Percentiles rank a stretch among this genome's conserved stretches.
Conservation (phyloP, 64 coral and sea anemone species). For the Montipora cactus region DNA sequence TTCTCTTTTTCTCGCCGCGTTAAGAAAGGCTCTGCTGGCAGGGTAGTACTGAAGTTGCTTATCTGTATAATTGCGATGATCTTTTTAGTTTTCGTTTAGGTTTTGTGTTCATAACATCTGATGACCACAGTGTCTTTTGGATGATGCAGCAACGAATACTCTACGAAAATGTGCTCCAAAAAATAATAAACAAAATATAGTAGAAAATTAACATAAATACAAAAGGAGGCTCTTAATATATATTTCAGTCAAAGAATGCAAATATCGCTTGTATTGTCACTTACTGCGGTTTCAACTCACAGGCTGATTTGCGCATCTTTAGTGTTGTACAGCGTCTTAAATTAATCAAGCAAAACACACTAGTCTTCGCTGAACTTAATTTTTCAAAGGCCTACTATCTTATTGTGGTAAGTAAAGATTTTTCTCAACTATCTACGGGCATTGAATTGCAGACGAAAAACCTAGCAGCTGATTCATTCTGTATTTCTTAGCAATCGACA, state of each 20-base stretch:
- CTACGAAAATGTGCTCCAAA: background rate
- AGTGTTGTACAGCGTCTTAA: background rate
- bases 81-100: no score
- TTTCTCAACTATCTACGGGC: no score
- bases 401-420: background rate
- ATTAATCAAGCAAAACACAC: background rate
- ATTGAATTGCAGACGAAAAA: no score
- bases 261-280: background rate
- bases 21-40: no score
- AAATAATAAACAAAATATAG: background rate
- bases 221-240: background rate
- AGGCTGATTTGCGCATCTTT: background rate
- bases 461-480: background rate
- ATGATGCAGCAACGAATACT: background rate
- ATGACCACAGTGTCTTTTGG: background rate
- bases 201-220: background rate
- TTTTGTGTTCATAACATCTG: no score
- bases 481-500: background rate
- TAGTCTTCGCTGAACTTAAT: background rate
- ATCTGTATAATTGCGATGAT: no score
- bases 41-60: no score
- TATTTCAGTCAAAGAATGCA: background rate
- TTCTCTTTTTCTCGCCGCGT: no score
- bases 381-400: background rate
- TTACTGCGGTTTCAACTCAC: background rate